These are phyloP conservation scores for Thunnus thynnus DNA, from an alignment of 2,113 vertebrate genomes.

Conservation along the genomic window DNA sequence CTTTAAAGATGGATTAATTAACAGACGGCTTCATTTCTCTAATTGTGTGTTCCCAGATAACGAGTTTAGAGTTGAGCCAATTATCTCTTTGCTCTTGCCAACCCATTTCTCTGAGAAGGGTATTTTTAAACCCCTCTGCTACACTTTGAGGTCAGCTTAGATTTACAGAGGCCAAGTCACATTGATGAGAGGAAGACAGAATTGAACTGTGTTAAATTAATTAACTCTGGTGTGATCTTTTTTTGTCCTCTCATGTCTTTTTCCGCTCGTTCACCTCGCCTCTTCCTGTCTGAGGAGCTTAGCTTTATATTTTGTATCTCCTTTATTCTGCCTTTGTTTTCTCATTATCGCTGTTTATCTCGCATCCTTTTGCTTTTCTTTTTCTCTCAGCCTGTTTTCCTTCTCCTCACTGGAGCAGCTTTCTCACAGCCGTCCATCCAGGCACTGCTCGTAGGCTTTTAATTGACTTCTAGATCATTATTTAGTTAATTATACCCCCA, in stretches of 20 bases:
- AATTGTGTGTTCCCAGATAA: constrained; percentile 80
- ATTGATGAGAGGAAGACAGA: constrained; percentile 62
- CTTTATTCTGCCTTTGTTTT: constrained; percentile 33
- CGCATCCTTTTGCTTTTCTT: neutral
- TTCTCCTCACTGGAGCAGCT: constrained; percentile 2
- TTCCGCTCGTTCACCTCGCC: constrained; percentile 1
- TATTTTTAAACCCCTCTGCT: constrained; percentile 51
- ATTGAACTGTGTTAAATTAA: constrained; percentile 70
- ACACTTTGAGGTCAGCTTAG: constrained; percentile 69
- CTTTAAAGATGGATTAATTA: constrained; percentile 79
- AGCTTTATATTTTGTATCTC: neutral
- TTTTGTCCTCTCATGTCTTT: constrained; percentile 25
- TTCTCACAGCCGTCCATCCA: constrained; percentile 7
- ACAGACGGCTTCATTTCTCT: constrained; percentile 73
- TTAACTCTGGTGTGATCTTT: constrained; percentile 56
- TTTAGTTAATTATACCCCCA: constrained; percentile 76
- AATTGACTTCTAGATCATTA: constrained; percentile 75
- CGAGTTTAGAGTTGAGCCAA: constrained; percentile 77
- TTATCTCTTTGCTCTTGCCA: constrained; percentile 61
- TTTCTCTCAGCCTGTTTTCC: constrained; percentile 25
- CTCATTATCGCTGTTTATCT: constrained; percentile 23
- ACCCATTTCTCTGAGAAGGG: constrained; percentile 28
- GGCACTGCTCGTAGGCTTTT: constrained; percentile 40
- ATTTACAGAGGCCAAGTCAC: constrained; percentile 57
- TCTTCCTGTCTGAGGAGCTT: neutral